Evolutionary conservation across 2,113 vertebrate genomes (phyloP), one percentile per base, ranked within the genome.

Genomic region (Oceanodroma tethys): DNA sequence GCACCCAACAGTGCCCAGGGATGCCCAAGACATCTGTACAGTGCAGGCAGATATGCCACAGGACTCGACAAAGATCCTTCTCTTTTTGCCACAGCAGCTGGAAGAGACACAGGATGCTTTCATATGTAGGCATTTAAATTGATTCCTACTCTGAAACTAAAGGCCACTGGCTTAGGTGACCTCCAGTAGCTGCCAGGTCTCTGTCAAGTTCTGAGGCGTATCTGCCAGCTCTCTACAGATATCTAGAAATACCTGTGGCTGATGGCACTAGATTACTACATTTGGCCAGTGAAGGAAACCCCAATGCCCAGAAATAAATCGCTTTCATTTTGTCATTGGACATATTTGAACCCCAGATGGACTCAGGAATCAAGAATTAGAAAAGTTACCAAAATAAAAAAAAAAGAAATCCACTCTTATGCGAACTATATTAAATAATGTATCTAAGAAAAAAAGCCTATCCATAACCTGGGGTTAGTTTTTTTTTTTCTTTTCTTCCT

Each of bases 1-100:
- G 47, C 16, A 42, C n/a, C 6, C 30, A 42, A 1, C 0, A 2
- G 14, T 50, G 5, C 9, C 12, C n/a, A 7, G 48, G 42, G 9
- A 17, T 36, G 38, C 9, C 17, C 47, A 34, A 36, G 42, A 56
- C 16, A 36, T n/a, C 56, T 25, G 16, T 56, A 26, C 21, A 12
- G 34, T 22, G 40, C 65, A 42, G 55, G 4, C 13, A 74, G 17
- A 17, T 48, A 42, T 20, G 15, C 15, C 20, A 21, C 29, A 38
- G 20, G 43, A 26, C 20, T 42, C 47, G 48, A 43, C 13, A 21
- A 93, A 65, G 21, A 47, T 38, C 9, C 23, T 11, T 11, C 65
- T 52, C 47, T 48, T 78, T 40, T 52, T 66, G 14, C 25, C 22
- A 25, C 65, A 26, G 43, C 63, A 52, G 19, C 42, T n/a, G 32